Percentiles rank a stretch among this genome's conserved stretches.
Evolutionary conservation across 2,888 invertebrate genomes (phyloP).

Genomic region (Polietes domitor): DNA sequence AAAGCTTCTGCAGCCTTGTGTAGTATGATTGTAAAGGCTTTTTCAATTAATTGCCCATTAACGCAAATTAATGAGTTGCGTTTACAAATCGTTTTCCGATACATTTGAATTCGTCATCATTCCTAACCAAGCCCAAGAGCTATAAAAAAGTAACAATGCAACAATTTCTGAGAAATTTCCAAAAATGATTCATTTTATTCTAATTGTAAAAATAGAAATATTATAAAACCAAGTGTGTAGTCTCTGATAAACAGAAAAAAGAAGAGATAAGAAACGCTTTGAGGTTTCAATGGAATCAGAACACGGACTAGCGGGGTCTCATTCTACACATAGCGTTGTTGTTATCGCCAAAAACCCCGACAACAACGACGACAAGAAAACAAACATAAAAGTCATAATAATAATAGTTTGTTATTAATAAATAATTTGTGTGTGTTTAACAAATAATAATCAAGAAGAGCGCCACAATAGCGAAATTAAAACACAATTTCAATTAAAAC

Average conservation of each 20-base stretch:
- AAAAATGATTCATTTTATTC: slow-evolving; percentile 11
- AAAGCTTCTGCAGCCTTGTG: no score
- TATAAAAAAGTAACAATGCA: background rate
- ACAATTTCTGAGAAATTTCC: background rate
- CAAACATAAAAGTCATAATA: background rate
- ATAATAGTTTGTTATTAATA: slow-evolving; percentile 25
- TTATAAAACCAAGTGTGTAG: background rate
- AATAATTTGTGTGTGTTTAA: slow-evolving; percentile 11
- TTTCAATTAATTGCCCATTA: no score
- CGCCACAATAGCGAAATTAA: background rate
- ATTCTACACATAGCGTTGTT: background rate
- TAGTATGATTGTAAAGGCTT: no score
- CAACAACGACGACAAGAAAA: background rate
- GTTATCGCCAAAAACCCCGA: background rate
- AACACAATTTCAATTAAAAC: slow-evolving; percentile 12
- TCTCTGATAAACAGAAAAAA: background rate
- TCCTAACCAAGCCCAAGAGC: no score
- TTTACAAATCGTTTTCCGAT: background rate
- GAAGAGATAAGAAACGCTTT: slow-evolving; percentile 9
- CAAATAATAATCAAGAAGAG: no score
- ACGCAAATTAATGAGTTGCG: no score
- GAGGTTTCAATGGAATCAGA: background rate
- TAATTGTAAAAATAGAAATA: background rate
- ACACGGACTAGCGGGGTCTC: background rate
- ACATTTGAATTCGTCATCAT: background rate